Evolutionary conservation across 2,888 invertebrate species (phyloP), one percentile per base, ranked within the genome.

Genomic region (Ellobium chinense): DNA sequence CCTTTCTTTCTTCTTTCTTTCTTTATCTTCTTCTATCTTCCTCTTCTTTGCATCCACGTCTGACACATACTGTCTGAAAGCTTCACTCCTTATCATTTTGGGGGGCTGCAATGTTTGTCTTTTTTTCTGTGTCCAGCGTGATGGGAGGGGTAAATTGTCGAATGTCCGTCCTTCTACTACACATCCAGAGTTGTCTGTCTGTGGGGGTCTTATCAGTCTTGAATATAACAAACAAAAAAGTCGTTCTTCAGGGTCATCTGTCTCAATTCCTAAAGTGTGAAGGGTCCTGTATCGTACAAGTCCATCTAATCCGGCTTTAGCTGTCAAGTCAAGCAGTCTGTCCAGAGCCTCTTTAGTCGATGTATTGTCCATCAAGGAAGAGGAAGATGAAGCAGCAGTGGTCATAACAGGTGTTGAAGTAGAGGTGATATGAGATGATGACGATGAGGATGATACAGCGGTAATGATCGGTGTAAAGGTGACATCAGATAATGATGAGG

Each of bases 241-340:
- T 18, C 46, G 7, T 46, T 46, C 46, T 46, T 46, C 46, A 46
- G 46, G 46, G 46, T 46, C 46, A 46, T 46, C 46, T 46, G 46
- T 46, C 18, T 7, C 9, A 12, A 18, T 46, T 18, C 46, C 9
- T n/a, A 60, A n/a, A n/a, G 60, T 18, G 18, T 60, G n/a, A 7
- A 60, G 60, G n/a, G n/a, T 60, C 60, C 60, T 60, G n/a, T 60
- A 60, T 5, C 60, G 60, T 5, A 60, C n/a, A 7, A 60, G 60
- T 60, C n/a, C 7, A n/a, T 60, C 60, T 27, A 27, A 7, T 60
- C 60, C 60, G 7, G 21, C 21, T 60, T 60, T 60, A n/a, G 60
- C 60, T 60, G 60, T 60, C n/a, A 60, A 14, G 60, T 60, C 60
- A 7, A 60, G 60, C 60, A 60, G 60, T 60, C 60, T 60, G 60